Percentiles rank a stretch among this genome's conserved stretches.
Evolutionary conservation across 2,113 vertebrate species (phyloP).

Genomic region (Parus major): DNA sequence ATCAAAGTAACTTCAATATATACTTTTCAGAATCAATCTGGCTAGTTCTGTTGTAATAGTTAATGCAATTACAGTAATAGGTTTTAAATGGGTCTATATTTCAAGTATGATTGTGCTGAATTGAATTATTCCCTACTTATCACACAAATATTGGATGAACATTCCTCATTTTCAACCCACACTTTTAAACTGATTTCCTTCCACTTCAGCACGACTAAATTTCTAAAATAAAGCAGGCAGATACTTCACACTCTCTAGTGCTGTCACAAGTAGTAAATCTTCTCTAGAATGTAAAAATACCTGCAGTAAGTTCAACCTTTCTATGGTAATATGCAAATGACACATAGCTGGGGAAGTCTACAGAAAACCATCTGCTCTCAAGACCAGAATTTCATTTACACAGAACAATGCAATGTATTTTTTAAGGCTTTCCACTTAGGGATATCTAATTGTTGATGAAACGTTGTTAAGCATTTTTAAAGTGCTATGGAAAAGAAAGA

Average conservation of each 20-base stretch:
- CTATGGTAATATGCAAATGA: not conserved
- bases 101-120: slow-evolving; percentile 28
- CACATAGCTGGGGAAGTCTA: not conserved
- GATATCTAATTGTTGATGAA: not conserved
- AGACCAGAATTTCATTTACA: not conserved
- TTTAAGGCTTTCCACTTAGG: not conserved
- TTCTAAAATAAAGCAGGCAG: slow-evolving; percentile 19
- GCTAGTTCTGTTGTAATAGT: not conserved
- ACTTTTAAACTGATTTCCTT: slow-evolving; percentile 37
- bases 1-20: not conserved
- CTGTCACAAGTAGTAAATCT: slow-evolving; percentile 5
- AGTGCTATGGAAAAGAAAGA: not conserved
- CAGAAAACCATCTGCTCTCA: not conserved
- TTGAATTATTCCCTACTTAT: slow-evolving; percentile 41
- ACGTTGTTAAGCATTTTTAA: not conserved
- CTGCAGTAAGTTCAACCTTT: not conserved
- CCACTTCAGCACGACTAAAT: not conserved
- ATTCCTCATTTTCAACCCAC: slow-evolving; percentile 18
- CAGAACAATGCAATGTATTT: not conserved
- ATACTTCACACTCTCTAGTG: not conserved
- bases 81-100: slow-evolving; percentile 33
- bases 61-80: slow-evolving; percentile 26
- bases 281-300: not conserved
- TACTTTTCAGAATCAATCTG: not conserved
- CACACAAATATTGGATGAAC: slow-evolving; percentile 28